These are phyloP conservation scores for Danaus melanippus DNA, from an alignment of 1,140 invertebrate species.

Conservation along the genomic window DNA sequence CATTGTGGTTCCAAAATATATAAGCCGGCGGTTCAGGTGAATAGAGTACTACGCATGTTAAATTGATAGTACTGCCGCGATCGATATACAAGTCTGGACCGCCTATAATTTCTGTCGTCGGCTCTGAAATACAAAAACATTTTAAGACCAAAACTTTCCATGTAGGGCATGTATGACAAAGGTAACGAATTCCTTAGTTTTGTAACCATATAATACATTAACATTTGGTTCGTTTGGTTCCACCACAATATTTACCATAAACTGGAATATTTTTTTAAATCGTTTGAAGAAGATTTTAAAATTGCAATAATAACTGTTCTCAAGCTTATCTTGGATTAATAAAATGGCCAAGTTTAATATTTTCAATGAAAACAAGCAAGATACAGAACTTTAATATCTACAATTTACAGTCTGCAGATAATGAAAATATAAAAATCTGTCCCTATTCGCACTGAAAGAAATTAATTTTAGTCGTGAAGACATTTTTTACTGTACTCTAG, in stretches of 20 bases:
- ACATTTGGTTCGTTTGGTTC: no score
- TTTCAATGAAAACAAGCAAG: no score
- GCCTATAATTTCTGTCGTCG: conserved; percentile 90
- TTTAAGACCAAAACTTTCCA: no score
- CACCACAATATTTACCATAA: no score
- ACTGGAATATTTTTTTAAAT: no score
- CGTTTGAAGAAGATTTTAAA: no score
- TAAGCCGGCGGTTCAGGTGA: conserved; percentile 93
- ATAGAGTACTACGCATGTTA: conserved; percentile 91
- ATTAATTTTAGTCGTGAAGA: conserved; percentile 33
- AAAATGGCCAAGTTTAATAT: no score
- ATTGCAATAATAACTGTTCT: background rate
- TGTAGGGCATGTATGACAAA: no score
- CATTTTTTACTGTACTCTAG: conserved; percentile 33
- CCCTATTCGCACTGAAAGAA: conserved; percentile 17
- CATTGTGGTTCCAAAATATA: conserved; percentile 94
- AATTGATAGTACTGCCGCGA: conserved; percentile 92
- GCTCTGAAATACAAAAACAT: conserved; percentile 78
- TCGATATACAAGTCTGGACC: conserved; percentile 92
- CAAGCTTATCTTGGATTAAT: conserved; percentile 3
- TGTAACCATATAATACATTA: no score
- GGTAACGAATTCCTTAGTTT: no score
- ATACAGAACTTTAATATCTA: conserved; percentile 1
- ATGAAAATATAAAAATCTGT: conserved; percentile 23
- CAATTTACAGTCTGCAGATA: conserved; percentile 9